These are phyloP conservation scores for Lophius piscatorius DNA, from an alignment of 2,113 vertebrate genomes.

Conservation along the genomic window DNA sequence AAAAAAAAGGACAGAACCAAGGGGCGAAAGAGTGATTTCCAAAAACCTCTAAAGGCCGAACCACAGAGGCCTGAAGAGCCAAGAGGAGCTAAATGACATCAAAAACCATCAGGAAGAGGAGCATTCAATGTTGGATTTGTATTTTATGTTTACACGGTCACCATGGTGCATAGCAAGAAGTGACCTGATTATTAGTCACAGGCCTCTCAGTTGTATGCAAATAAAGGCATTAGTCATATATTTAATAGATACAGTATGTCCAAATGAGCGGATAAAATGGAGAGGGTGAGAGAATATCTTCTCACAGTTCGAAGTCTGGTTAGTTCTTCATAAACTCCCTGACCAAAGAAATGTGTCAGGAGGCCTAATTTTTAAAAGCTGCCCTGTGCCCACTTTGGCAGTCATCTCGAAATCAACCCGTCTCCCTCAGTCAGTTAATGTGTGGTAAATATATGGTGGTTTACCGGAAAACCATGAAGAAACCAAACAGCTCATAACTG, in stretches of 20 bases:
- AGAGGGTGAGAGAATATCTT: background rate
- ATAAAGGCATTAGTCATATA: constrained; percentile 25
- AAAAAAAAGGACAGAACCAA: constrained; percentile 7
- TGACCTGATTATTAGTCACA: constrained; percentile 15
- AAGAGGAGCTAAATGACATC: constrained; percentile 25
- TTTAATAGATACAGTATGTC: too few relatives aligned
- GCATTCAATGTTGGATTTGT: constrained; percentile 22
- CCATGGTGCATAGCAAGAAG: constrained; percentile 7
- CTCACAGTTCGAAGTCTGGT: background rate
- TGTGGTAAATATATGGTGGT: constrained; percentile 7
- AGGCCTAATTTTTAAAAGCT: constrained; percentile 31
- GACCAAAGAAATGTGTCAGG: constrained; percentile 31
- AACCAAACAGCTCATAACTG: constrained; percentile 25
- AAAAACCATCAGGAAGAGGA: constrained; percentile 18
- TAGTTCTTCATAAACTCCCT: constrained; percentile 34
- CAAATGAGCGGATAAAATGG: background rate
- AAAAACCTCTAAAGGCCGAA: constrained; percentile 44
- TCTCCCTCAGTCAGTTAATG: constrained; percentile 19
- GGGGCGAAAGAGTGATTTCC: constrained; percentile 33
- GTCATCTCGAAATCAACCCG: constrained; percentile 1
- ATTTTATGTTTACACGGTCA: constrained; percentile 30
- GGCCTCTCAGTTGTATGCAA: background rate
- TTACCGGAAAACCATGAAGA: constrained; percentile 11
- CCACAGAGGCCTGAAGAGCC: constrained; percentile 29
- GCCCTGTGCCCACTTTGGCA: constrained; percentile 45